These are phyloP conservation scores for Lasioglossum lativentre DNA, from an alignment of 2,888 invertebrate genomes.

Conservation along the genomic window DNA sequence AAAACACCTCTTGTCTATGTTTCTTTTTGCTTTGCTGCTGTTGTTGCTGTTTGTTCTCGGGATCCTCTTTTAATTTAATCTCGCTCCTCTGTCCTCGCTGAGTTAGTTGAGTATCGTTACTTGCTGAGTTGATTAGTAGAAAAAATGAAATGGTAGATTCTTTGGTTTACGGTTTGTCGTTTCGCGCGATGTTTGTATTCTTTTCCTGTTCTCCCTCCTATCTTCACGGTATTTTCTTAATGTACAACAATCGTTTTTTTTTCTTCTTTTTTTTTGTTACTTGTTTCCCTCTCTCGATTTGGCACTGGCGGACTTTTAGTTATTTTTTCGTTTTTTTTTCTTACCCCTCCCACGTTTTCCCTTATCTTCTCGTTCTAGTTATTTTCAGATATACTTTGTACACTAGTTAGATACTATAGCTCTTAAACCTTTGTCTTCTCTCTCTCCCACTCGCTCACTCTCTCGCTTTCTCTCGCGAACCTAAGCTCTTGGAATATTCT, in stretches of 20 bases:
- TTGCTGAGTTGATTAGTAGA: slow-evolving; percentile 81
- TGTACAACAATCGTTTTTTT: slow-evolving; percentile 59
- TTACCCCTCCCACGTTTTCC: slow-evolving; percentile 32
- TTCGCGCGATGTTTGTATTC: slow-evolving; percentile 51
- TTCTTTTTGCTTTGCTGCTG: slow-evolving; percentile 39
- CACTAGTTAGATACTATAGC: slow-evolving; percentile 82
- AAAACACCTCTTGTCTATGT: slow-evolving; percentile 48
- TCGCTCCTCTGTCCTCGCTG: slow-evolving; percentile 55
- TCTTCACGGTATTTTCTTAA: slow-evolving; percentile 31
- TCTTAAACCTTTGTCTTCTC: slow-evolving; percentile 72
- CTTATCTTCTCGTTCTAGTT: slow-evolving; percentile 35
- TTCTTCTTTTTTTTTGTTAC: neutral
- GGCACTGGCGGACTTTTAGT: slow-evolving; percentile 83
- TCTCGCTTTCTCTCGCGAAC: slow-evolving; percentile 66
- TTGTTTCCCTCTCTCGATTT: slow-evolving; percentile 77
- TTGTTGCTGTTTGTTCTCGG: slow-evolving; percentile 50
- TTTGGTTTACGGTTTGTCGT: slow-evolving; percentile 82
- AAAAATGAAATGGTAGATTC: slow-evolving; percentile 83
- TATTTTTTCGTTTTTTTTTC: slow-evolving; percentile 65
- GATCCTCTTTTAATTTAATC: slow-evolving; percentile 29
- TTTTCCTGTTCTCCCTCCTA: slow-evolving; percentile 53
- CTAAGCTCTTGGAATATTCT: slow-evolving; percentile 78
- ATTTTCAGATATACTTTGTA: slow-evolving; percentile 82
- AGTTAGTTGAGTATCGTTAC: slow-evolving; percentile 71
- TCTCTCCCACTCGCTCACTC: neutral